These are phyloP conservation scores for Leucosticte australis DNA, from an alignment of 2,113 vertebrate species.

Conservation along the genomic window DNA sequence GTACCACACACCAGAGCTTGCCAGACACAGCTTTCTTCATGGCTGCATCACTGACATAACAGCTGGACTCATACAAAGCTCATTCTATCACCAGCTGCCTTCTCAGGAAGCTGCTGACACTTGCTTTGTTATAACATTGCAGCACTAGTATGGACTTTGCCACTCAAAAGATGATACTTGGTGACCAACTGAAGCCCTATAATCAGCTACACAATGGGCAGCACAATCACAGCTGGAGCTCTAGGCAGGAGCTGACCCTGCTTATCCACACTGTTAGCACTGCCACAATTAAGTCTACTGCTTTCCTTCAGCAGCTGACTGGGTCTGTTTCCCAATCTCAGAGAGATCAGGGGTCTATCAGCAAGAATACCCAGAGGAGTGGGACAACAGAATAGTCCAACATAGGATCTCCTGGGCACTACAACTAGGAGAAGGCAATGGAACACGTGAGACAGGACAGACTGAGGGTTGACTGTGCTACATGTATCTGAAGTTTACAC, in stretches of 20 bases:
- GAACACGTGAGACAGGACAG: not conserved
- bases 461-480: not conserved
- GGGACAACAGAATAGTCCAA: not conserved
- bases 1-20: not conserved
- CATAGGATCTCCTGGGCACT: not conserved
- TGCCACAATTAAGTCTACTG: not conserved
- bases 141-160: not conserved
- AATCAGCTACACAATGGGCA: not conserved
- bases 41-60: not conserved
- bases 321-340: not conserved
- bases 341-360: not conserved
- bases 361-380: not conserved
- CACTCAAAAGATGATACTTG: not conserved
- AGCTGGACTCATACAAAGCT: not conserved
- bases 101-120: not conserved
- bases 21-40: conserved; percentile 6
- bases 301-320: not conserved
- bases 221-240: not conserved
- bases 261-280: not conserved
- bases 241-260: not conserved
- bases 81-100: not conserved
- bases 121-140: conserved; percentile 4
- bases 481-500: not conserved
- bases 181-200: not conserved
- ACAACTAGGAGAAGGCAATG: not conserved